These are phyloP conservation scores for Molossus alvarezi DNA, from an alignment of 2,797 vertebrate genomes.

Conservation along the genomic window DNA sequence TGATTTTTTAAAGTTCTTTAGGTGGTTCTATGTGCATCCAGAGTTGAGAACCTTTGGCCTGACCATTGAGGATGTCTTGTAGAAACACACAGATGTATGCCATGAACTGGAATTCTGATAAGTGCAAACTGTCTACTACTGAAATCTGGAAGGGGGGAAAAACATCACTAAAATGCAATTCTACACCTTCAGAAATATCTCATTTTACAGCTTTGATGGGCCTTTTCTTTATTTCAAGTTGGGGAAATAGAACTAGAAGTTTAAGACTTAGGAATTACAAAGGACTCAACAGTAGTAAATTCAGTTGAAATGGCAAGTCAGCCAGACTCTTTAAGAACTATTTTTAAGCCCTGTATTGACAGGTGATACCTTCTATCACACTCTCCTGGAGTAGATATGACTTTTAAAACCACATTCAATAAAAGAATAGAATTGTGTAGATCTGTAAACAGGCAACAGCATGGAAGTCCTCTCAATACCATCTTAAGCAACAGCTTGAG, in stretches of 20 bases:
- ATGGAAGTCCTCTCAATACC: neutral
- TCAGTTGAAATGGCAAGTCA: constrained; percentile 80
- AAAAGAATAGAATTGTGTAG: constrained; percentile 25
- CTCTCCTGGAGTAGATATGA: neutral
- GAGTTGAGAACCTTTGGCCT: neutral
- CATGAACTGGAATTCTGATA: neutral
- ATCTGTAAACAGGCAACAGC: constrained; percentile 31
- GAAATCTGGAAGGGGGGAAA: neutral
- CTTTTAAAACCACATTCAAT: constrained; percentile 52
- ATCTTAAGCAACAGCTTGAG: constrained; percentile 19
- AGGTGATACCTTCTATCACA: constrained; percentile 14
- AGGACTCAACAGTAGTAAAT: constrained; percentile 78
- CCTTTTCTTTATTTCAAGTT: constrained; percentile 60
- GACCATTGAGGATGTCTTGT: neutral
- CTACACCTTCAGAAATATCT: neutral
- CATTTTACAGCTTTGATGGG: neutral
- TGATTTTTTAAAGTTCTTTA: neutral
- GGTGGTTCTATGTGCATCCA: neutral
- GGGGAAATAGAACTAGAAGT: constrained; percentile 44
- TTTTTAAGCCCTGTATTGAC: constrained; percentile 73
- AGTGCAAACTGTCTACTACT: neutral
- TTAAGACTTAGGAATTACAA: constrained; percentile 53
- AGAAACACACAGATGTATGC: constrained; percentile 35
- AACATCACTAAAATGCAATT: neutral
- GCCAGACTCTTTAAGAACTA: constrained; percentile 76